Evolutionary conservation across 2,797 vertebrate genomes (phyloP).

Genomic region (Xenops minutus): DNA sequence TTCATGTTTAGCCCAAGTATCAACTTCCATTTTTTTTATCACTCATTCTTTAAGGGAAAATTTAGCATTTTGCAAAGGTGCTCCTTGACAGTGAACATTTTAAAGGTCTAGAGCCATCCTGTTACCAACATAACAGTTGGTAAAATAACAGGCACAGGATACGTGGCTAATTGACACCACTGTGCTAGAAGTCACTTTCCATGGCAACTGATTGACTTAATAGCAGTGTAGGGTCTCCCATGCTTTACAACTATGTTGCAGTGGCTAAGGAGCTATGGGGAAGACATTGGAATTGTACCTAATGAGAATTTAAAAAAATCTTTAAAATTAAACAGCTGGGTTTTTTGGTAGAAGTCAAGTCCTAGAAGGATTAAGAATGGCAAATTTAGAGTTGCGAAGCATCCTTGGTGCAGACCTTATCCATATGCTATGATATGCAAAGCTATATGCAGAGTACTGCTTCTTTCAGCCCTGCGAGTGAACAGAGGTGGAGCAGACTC

Average conservation of each 20-base stretch:
- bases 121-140: not conserved
- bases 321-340: not conserved
- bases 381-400: not conserved
- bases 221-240: not conserved
- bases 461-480: not conserved
- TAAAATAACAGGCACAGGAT: not conserved
- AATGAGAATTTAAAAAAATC: not conserved
- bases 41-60: not conserved
- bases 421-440: not conserved
- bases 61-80: not conserved
- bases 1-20: not conserved
- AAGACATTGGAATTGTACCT: not conserved
- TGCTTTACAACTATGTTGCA: not conserved
- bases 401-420: not conserved
- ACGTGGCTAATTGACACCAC: not conserved
- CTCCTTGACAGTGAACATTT: not conserved
- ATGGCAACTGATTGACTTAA: not conserved
- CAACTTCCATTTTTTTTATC: not conserved
- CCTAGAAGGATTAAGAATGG: not conserved
- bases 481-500: not conserved
- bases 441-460: not conserved
- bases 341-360: not conserved
- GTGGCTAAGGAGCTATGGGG: not conserved
- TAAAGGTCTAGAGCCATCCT: not conserved
- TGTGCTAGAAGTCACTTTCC: not conserved